Evolutionary conservation across 2,888 invertebrate species (phyloP).

Genomic region (Podabrus alpinus): DNA sequence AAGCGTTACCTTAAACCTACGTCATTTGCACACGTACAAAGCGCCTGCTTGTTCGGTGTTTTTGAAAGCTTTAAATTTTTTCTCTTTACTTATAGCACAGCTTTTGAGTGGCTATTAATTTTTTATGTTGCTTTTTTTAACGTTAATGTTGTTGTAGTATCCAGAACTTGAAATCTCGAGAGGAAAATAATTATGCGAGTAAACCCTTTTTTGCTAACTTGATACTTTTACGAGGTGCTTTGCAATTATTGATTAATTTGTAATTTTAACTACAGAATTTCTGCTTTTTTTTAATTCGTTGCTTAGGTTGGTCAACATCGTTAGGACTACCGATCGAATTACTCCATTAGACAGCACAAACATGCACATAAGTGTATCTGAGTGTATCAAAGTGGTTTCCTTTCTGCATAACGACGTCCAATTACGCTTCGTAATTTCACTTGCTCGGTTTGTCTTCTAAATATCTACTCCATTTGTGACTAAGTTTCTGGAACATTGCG

Average conservation of each 20-base stretch:
- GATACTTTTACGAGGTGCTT: neutral
- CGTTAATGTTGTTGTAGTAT: neutral
- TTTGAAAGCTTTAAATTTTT: neutral
- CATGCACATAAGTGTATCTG: too few species aligned
- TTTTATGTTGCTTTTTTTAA: neutral
- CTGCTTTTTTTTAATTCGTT: too few species aligned
- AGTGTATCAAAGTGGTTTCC: too few species aligned
- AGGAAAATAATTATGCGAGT: neutral
- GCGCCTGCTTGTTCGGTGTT: neutral
- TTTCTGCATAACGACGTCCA: too few species aligned
- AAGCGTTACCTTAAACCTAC: constrained; percentile 9
- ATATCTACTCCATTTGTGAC: too few species aligned
- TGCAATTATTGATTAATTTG: neutral
- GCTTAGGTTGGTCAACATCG: too few species aligned
- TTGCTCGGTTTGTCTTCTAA: too few species aligned
- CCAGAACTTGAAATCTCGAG: neutral
- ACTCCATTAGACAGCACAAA: too few species aligned
- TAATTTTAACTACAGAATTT: neutral
- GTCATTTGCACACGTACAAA: constrained; percentile 7
- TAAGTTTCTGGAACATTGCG: too few species aligned
- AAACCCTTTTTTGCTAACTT: neutral
- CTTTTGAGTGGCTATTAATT: neutral
- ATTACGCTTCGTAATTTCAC: too few species aligned
- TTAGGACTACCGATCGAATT: too few species aligned
- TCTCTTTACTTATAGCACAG: neutral